A percentile compares a stretch with the other conserved stretches of the same genome.
Evolutionary conservation across 2,797 vertebrate species (phyloP).

Genomic region (Crax fasciolata): DNA sequence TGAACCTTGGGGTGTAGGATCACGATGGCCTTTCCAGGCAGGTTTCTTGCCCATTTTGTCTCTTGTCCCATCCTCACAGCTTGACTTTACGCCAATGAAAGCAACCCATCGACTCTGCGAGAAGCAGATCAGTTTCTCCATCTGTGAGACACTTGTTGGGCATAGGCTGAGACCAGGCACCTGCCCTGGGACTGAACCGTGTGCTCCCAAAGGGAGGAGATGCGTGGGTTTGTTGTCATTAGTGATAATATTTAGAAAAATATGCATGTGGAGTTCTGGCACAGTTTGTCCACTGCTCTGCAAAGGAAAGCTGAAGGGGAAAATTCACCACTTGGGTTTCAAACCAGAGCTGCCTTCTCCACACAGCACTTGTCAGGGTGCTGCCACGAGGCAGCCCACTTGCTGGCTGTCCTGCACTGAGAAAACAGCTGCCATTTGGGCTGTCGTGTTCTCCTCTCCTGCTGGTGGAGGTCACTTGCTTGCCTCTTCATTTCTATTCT

Average conservation of each 20-base stretch:
- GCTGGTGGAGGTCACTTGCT: neutral
- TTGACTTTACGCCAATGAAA: neutral
- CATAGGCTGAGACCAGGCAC: neutral
- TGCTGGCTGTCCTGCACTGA: neutral
- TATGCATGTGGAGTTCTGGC: accelerated
- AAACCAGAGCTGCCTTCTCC: neutral
- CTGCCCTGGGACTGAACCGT: neutral
- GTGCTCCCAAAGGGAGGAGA: neutral
- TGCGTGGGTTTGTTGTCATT: neutral
- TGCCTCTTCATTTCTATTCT: slow-evolving; percentile 41
- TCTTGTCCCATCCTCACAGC: neutral
- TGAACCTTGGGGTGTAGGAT: neutral
- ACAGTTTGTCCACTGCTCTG: neutral
- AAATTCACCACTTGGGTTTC: neutral
- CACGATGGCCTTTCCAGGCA: neutral
- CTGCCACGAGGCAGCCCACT: neutral
- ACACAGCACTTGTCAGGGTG: accelerated
- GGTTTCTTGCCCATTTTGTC: neutral
- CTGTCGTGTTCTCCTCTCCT: slow-evolving; percentile 4
- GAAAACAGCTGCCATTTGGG: neutral
- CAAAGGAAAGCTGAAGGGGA: neutral
- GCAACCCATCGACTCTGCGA: neutral
- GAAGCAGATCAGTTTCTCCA: neutral
- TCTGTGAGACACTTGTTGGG: neutral
- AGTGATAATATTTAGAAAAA: neutral